Evolutionary conservation across 2,888 invertebrate species (phyloP), one percentile per base, ranked within the genome.

Genomic region (Drosophila lutescens): DNA sequence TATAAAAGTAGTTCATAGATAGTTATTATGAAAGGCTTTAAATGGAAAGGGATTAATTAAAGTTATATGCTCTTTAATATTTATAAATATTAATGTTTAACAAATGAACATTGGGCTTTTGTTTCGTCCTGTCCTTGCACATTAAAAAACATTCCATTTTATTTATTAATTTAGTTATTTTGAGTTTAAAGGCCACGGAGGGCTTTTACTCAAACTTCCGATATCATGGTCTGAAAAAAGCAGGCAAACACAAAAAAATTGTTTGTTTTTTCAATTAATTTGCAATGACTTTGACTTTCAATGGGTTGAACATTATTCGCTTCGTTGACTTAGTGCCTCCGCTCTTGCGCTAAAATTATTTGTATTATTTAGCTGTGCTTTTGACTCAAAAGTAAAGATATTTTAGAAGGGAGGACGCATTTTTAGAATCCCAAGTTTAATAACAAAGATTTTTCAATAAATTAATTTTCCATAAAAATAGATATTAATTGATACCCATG

Each of bases 261-360:
- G 12, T 43, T 43, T 43, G 20, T 20, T 43, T 43, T 43, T 43
- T 43, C 43, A 20, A 20, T 43, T 43, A 43, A 43, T 20, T 41
- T 15, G 41, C 41, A 41, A 41, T 41, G 41, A 41, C 41, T 41
- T 41, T 41, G 17, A 41, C 17, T 43, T 43, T 43, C n/a, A 20
- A 13, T 20, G 6, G 20, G 12, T 43, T 43, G 43, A 20, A 20
- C 12, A 43, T 12, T 20, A 12, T 20, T 12, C 12, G 20, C 20
- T 20, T 43, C 43, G 13, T 20, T 20, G 23, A 43, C 5, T 12
- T 20, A 10, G 10, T 23, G 38, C 38, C 38, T n/a, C 8, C 8
- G 38, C 38, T 13, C 13, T 38, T 38, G 13, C 13, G 38, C 38
- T 38, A 8, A 38, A 38, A 38, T 20, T 6, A 12, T 43, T 13